phyloP scores from a whole-genome alignment of 2,797 vertebrate species.

The Tauraco hartlaubi region DNA sequence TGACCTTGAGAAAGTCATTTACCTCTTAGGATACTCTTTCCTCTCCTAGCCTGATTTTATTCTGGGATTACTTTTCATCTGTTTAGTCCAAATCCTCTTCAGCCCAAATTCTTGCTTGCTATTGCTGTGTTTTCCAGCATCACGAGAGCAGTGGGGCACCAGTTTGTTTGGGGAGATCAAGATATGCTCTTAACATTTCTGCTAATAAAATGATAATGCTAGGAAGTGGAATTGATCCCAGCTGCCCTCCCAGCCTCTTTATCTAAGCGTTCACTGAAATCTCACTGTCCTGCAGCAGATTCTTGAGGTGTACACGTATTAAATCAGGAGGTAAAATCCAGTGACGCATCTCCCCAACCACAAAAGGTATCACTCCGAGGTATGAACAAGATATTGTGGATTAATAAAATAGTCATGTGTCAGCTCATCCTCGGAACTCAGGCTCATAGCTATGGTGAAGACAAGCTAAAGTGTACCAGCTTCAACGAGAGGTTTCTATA shows the following conservation, averaged over 20 bases:
- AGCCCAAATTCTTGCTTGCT: not conserved
- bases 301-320: not conserved
- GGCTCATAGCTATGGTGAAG: not conserved
- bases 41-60: not conserved
- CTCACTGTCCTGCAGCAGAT: not conserved
- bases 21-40: not conserved
- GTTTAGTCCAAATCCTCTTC: not conserved
- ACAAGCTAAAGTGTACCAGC: not conserved
- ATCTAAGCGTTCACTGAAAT: not conserved
- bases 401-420: not conserved
- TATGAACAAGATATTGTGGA: not conserved
- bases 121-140: not conserved
- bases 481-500: not conserved
- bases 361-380: not conserved
- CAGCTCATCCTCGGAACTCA: not conserved
- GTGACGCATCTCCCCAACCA: not conserved
- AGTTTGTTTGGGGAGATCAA: not conserved
- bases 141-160: not conserved
- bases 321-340: not conserved
- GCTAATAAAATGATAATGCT: not conserved
- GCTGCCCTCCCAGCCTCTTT: not conserved
- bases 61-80: not conserved
- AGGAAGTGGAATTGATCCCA: not conserved
- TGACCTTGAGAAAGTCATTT: constrained; percentile 1
- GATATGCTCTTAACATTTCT: not conserved